Conservation (phyloP, 2,113 vertebrate species). For the Coreoperca whiteheadi region DNA sequence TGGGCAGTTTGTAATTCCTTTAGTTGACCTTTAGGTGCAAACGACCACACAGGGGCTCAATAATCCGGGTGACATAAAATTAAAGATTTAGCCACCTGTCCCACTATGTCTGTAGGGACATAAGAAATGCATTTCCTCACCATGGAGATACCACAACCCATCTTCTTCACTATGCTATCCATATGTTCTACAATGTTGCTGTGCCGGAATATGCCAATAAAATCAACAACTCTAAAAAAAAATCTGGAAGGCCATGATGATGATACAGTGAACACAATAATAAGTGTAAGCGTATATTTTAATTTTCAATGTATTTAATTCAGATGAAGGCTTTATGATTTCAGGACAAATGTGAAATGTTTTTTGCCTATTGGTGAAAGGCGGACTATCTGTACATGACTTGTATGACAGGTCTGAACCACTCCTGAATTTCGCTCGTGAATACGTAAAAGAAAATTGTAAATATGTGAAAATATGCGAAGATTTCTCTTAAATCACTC, state of each 20-base stretch:
- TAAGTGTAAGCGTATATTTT: not conserved
- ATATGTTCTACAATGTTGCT: too few relatives aligned
- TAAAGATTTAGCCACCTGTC: too few relatives aligned
- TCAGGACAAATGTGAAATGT: not conserved
- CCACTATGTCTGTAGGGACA: too few relatives aligned
- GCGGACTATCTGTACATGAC: not conserved
- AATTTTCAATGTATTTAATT: not conserved
- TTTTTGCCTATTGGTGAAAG: too few relatives aligned
- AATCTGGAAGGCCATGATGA: too few relatives aligned
- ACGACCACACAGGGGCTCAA: too few relatives aligned
- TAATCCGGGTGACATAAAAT: too few relatives aligned
- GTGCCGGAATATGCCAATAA: not conserved
- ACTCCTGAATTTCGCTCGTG: not conserved
- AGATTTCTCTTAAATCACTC: not conserved
- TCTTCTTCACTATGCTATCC: too few relatives aligned
- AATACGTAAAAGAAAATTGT: not conserved
- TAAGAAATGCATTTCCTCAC: too few relatives aligned
- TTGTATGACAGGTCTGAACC: not conserved
- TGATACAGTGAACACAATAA: not conserved
- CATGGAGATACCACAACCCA: too few relatives aligned
- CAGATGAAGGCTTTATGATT: not conserved
- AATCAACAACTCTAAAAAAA: not conserved
- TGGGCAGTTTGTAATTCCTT: too few relatives aligned
- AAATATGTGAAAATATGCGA: not conserved
- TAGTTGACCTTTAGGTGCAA: too few relatives aligned